These are phyloP conservation scores for Cyclura pinguis DNA, from an alignment of 2,797 vertebrate genomes.

Conservation along the genomic window DNA sequence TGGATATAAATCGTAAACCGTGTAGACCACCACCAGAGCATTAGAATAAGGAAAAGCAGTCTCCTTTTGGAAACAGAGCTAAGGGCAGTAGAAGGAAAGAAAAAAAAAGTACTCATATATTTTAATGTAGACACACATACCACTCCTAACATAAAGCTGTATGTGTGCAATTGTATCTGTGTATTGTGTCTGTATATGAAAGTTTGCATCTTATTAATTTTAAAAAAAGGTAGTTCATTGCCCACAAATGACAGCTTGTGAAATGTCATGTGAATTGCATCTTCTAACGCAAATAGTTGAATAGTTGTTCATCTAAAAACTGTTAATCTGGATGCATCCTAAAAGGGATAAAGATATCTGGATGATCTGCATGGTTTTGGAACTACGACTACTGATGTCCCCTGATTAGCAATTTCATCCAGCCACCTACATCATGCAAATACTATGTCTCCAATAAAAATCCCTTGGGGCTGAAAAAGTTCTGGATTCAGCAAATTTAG, in stretches of 20 bases:
- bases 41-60: not conserved
- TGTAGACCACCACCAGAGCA: not conserved
- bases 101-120: not conserved
- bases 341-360: not conserved
- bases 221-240: not conserved
- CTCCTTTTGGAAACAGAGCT: not conserved
- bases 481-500: constrained; percentile 8
- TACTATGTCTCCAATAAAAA: constrained; percentile 2
- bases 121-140: not conserved
- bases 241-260: not conserved
- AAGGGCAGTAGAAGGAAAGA: no score
- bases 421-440: constrained; percentile 14
- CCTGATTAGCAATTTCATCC: not conserved
- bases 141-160: not conserved
- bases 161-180: not conserved
- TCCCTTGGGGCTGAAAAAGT: not conserved
- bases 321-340: not conserved
- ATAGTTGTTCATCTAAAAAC: not conserved
- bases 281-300: no score
- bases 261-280: not conserved
- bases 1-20: not conserved
- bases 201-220: not conserved
- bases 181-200: not conserved
- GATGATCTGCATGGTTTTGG: not conserved
- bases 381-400: not conserved